phyloP scores from a whole-genome alignment of 2,797 vertebrate genomes.

The Rhinella marina region DNA sequence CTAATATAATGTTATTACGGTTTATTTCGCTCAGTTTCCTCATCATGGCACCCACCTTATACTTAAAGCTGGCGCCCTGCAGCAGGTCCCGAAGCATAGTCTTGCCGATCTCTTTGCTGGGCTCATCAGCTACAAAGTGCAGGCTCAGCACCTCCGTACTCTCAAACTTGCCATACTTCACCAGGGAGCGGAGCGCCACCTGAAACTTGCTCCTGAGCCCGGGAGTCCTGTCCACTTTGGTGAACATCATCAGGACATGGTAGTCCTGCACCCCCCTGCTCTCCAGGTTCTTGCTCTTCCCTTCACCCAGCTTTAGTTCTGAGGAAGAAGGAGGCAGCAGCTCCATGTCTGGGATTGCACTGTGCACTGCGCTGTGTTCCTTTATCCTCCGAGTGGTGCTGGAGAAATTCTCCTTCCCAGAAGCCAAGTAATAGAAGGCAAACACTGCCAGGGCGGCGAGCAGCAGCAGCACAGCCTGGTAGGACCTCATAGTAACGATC shows the following conservation, averaged over 20 bases:
- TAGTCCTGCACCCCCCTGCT: conserved; percentile 67
- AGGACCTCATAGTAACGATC: conserved; percentile 82
- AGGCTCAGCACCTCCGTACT: conserved; percentile 83
- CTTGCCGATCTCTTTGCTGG: conserved; percentile 80
- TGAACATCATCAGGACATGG: conserved; percentile 93
- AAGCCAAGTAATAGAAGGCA: conserved; percentile 93
- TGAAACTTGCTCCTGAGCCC: conserved; percentile 86
- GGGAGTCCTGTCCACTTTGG: conserved; percentile 84
- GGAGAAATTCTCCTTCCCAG: conserved; percentile 88
- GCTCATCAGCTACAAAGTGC: conserved; percentile 88
- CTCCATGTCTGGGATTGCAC: conserved; percentile 77
- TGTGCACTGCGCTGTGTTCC: conserved; percentile 78
- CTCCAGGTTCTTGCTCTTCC: conserved; percentile 64
- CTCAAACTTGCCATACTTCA: conserved; percentile 79
- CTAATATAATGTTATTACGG: no score
- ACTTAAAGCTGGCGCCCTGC: conserved; percentile 80
- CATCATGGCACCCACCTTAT: conserved; percentile 79
- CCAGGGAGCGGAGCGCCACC: conserved; percentile 86
- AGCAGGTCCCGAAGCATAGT: conserved; percentile 82
- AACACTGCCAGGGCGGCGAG: conserved; percentile 83
- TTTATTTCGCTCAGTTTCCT: no score
- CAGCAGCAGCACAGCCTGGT: conserved; percentile 83
- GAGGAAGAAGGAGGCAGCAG: conserved; percentile 68
- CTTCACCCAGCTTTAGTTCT: conserved; percentile 64
- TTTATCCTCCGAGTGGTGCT: conserved; percentile 90